Percentiles rank a stretch among this genome's conserved stretches.
Evolutionary conservation across 2,797 vertebrate genomes (phyloP).

Genomic region (Apogon talboti): DNA sequence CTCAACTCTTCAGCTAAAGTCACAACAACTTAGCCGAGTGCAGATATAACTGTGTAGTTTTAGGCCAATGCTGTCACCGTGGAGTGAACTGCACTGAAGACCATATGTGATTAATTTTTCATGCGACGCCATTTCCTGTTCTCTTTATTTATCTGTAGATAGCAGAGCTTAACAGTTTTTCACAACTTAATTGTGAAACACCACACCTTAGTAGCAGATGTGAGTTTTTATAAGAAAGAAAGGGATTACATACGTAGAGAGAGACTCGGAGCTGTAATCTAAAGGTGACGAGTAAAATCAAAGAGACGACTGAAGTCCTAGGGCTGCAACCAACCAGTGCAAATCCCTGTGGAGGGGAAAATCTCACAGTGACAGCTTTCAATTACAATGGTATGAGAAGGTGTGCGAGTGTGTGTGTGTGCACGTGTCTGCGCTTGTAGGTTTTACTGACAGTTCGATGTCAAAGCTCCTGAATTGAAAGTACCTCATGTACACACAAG

Average conservation of each 20-base stretch:
- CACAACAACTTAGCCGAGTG: conserved; percentile 17
- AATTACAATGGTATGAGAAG: conserved; percentile 57
- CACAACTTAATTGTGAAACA: conserved; percentile 9
- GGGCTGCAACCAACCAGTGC: conserved; percentile 53
- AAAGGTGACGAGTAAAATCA: conserved; percentile 62
- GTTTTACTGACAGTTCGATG: conserved; percentile 61
- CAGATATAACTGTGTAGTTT: conserved; percentile 31
- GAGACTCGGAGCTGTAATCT: conserved; percentile 50
- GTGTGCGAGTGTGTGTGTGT: conserved; percentile 13
- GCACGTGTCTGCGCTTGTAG: conserved; percentile 32
- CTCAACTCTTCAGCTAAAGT: conserved; percentile 14
- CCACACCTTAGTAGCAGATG: conserved; percentile 23
- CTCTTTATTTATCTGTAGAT: conserved; percentile 15
- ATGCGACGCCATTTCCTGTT: neutral
- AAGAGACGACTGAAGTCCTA: conserved; percentile 61
- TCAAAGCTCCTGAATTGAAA: conserved; percentile 63
- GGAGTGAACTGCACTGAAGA: conserved; percentile 11
- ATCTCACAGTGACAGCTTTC: conserved; percentile 73
- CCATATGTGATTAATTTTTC: conserved; percentile 32
- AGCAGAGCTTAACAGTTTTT: conserved; percentile 18
- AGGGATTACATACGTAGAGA: neutral
- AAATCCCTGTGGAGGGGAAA: conserved; percentile 66
- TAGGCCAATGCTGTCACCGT: conserved; percentile 25
- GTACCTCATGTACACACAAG: conserved; percentile 35
- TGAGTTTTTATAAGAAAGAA: neutral